Base-by-base conservation (phyloP, 2,888 invertebrate genomes). In the Dynastes tityus region DNA sequence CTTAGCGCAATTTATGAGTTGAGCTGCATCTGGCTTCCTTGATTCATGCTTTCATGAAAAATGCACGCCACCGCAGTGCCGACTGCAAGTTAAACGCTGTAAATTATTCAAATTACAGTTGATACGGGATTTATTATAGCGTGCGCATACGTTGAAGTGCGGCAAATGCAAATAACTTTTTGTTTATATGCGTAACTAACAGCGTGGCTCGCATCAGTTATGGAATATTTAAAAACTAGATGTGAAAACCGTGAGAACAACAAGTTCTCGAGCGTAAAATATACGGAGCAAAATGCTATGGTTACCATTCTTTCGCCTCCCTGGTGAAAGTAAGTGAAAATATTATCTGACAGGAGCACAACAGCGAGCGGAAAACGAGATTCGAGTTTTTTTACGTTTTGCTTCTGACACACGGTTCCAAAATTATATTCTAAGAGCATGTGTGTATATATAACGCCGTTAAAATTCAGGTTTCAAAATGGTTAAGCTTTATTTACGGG, bases 301-400 rank as follows among this genome's bases (percentile, higher is more conserved):
- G 27, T 27, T 1, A 11, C 1, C 11, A 11, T 61, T 61, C 61
- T 61, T 61, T 22, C 61, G 61, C 61, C 53, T 61, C 8, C 27
- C 61, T 6, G 65, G 49, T 49, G 67, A 68, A 68, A 68, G 45
- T 68, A 49, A 68, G 67, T 68, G 67, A 45, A 45, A 68, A 49
- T 49, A 67, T 67, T 67, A 49, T 68, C 67, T 68, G 67, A 68
- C 67, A 68, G 67, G n/a, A 49, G 45, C 67, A 68, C 49, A 65
- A 45, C 45, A 1, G 61, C 61, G 27, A 61, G 29, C 61, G 61
- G 22, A 29, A 29, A 61, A 27, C 11, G 61, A 29, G 29, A 29
- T 61, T 27, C 29, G 61, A 61, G 61, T 27, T 61, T 61, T 61
- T 61, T 4, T 22, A 55, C 61, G 11, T 22, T 61, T 61, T 61